phyloP scores from a whole-genome alignment of 2,888 invertebrate genomes.

The Volucella inanis region DNA sequence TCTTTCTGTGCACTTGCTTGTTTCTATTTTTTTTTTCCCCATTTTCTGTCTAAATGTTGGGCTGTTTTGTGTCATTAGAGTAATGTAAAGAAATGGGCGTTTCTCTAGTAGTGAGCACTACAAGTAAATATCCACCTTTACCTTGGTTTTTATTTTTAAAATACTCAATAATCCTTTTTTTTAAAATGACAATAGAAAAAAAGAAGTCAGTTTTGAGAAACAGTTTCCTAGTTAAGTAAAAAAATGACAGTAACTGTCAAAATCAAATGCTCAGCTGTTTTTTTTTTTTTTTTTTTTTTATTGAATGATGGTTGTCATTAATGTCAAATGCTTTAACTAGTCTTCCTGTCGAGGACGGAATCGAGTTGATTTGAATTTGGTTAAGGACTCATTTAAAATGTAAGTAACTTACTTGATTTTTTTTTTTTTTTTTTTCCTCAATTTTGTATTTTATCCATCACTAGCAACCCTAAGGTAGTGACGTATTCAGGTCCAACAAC shows the following conservation, averaged over 20 bases:
- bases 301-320: too few relatives aligned
- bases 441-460: background rate
- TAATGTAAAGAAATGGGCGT: constrained; percentile 34
- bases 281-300: background rate
- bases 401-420: constrained; percentile 51
- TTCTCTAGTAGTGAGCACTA: constrained; percentile 27
- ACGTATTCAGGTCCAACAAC: constrained; percentile 51
- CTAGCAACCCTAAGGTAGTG: constrained; percentile 27
- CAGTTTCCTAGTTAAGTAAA: too few relatives aligned
- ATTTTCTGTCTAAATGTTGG: background rate
- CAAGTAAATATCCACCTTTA: constrained; percentile 26
- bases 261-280: background rate
- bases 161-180: constrained; percentile 8
- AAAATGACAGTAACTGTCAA: background rate
- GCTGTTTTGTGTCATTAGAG: background rate
- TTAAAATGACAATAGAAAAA: background rate
- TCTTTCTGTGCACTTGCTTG: constrained; percentile 24
- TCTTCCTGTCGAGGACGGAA: background rate
- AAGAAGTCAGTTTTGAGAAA: too few relatives aligned
- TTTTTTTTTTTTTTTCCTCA: too few relatives aligned
- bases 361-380: too few relatives aligned
- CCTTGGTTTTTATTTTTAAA: constrained; percentile 21
- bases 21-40: constrained; percentile 11
- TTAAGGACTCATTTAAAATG: background rate
- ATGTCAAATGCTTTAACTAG: too few relatives aligned